Base-by-base conservation (phyloP, 2,888 invertebrate genomes). In the Caenorhabditis sp. region DNA sequence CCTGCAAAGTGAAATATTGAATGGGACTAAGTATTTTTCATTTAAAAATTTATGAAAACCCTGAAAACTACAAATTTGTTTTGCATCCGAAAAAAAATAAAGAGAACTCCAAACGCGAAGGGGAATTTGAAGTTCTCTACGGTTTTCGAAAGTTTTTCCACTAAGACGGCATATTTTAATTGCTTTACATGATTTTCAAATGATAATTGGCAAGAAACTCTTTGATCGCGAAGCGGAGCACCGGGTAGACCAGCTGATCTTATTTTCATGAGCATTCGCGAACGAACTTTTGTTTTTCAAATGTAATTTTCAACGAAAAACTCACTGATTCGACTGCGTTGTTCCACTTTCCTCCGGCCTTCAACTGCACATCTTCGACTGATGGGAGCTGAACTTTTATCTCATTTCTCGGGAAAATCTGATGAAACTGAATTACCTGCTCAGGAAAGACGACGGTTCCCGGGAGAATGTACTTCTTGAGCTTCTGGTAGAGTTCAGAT, bases 391-490 rank as follows among this genome's bases (percentile, higher is more conserved):
- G 78, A 47, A 89, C 82, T 15, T 15, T 35, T 24, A 8, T 67
- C 44, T 37, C 1, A 5, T 20, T n/a, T 35, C n/a, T 18, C 15
- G n/a, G 11, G 11, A 18, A 76, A 11, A 8, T 8, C 6, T 35
- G 55, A 11, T 71, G 5, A 32, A n/a, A 32, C 18, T 18, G 4
- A 9, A n/a, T n/a, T 20, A 89, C 89, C 83, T 89, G 84, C 58
- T 90, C 85, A 37, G 84, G 83, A 65, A 90, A 90, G 26, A 90
- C 89, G 67, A 90, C 86, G 11, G 90, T 89, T 37, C 90, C 90
- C 18, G 89, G 89, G n/a, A 90, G 40, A 60, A 90, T 87, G 83
- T 88, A 85, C 74, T 90, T 82, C 71, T 89, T 90, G 58, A 88
- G 62, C 74, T 88, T 85, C 24, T 83, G 84, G 80, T 89, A 90